These are phyloP conservation scores for Pediacus dermestoides DNA, from an alignment of 2,888 invertebrate species.

Conservation along the genomic window DNA sequence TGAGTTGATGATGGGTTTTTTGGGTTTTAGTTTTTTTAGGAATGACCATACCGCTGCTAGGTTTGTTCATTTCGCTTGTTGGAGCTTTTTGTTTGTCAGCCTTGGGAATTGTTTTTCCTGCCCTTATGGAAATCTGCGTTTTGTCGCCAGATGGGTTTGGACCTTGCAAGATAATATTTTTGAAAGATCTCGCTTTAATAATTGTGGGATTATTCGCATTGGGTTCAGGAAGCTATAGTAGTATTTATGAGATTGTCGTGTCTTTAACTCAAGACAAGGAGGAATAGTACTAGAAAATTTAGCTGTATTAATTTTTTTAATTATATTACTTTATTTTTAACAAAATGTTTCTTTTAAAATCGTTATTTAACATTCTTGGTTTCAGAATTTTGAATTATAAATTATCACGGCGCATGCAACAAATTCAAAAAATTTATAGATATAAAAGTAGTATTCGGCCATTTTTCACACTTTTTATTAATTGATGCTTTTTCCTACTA, in stretches of 20 bases:
- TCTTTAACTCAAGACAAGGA: slow-evolving; percentile 26
- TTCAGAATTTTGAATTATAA: too few relatives aligned
- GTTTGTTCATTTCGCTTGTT: slow-evolving; percentile 71
- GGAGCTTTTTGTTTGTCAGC: slow-evolving; percentile 72
- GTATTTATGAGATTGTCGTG: slow-evolving; percentile 52
- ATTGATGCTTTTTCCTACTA: too few relatives aligned
- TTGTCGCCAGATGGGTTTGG: slow-evolving; percentile 63
- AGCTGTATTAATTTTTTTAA: too few relatives aligned
- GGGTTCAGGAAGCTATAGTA: slow-evolving; percentile 58
- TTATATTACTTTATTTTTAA: too few relatives aligned
- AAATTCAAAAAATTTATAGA: too few relatives aligned
- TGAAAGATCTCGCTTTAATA: slow-evolving; percentile 53
- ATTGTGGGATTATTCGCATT: slow-evolving; percentile 54
- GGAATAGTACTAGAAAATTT: too few relatives aligned
- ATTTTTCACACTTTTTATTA: too few relatives aligned
- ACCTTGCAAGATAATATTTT: slow-evolving; percentile 46
- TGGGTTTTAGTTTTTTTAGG: slow-evolving; percentile 66
- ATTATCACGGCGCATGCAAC: too few relatives aligned
- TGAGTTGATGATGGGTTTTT: slow-evolving; percentile 4
- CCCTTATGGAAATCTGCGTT: slow-evolving; percentile 70
- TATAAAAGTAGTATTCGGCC: too few relatives aligned
- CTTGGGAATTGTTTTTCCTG: slow-evolving; percentile 71
- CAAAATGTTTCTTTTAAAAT: too few relatives aligned
- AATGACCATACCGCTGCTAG: slow-evolving; percentile 65
- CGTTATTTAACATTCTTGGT: too few relatives aligned